phyloP scores from a whole-genome alignment of 2,797 vertebrate genomes.

The Poeciliopsis presidionis region DNA sequence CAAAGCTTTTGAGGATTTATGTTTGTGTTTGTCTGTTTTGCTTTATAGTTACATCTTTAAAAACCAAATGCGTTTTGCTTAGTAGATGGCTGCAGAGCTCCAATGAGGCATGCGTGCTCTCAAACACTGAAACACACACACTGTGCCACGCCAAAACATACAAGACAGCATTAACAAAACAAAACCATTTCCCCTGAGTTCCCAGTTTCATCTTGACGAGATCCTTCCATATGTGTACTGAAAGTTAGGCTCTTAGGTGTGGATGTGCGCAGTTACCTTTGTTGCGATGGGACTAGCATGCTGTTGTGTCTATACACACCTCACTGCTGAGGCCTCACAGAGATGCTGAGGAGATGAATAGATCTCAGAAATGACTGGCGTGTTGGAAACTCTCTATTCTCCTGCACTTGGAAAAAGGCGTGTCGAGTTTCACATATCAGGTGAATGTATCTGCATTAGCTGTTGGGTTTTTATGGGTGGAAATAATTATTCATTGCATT shows the following conservation, averaged over 20 bases:
- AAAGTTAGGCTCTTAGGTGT: slow-evolving; percentile 64
- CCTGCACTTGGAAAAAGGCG: slow-evolving; percentile 52
- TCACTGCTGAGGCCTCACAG: slow-evolving; percentile 35
- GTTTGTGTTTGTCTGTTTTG: slow-evolving; percentile 33
- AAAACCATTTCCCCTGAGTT: slow-evolving; percentile 39
- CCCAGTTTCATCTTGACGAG: slow-evolving; percentile 43
- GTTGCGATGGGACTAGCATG: slow-evolving; percentile 57
- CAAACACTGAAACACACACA: slow-evolving; percentile 25
- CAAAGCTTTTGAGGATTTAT: slow-evolving; percentile 21
- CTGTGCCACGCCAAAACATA: slow-evolving; percentile 59
- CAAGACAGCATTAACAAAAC: slow-evolving; percentile 48
- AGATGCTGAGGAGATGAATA: slow-evolving; percentile 58
- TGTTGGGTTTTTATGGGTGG: slow-evolving; percentile 12
- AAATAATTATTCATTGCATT: slow-evolving; percentile 16
- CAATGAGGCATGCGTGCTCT: slow-evolving; percentile 27
- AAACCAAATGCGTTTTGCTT: slow-evolving; percentile 74
- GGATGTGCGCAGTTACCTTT: slow-evolving; percentile 54
- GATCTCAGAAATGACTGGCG: slow-evolving; percentile 50
- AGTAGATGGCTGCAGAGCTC: slow-evolving; percentile 70
- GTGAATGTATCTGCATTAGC: slow-evolving; percentile 19
- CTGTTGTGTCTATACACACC: slow-evolving; percentile 58
- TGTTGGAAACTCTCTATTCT: slow-evolving; percentile 50
- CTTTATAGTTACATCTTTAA: slow-evolving; percentile 69
- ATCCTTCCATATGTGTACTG: slow-evolving; percentile 35
- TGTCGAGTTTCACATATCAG: slow-evolving; percentile 62